Conservation (phyloP, 1,140 invertebrate species). For the Atta texana region DNA sequence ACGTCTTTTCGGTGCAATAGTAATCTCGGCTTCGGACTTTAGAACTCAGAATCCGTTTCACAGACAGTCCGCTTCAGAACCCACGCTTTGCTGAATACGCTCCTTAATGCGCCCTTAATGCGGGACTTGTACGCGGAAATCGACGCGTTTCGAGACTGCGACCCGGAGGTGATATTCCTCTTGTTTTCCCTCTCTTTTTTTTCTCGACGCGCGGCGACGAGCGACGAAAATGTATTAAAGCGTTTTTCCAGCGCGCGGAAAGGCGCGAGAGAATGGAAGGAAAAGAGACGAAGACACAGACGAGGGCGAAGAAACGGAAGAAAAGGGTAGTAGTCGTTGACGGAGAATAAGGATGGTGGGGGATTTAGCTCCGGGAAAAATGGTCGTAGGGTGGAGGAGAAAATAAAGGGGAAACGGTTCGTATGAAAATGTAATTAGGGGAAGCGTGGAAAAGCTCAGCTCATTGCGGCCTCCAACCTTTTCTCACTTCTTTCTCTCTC, state of each 20-base stretch:
- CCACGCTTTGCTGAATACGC: conserved; percentile 32
- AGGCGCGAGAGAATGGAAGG: conserved; percentile 41
- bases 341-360: conserved; percentile 59
- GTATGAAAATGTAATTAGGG: conserved; percentile 84
- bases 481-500: conserved; percentile 56
- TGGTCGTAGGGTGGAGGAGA: conserved; percentile 77
- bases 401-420: conserved; percentile 83
- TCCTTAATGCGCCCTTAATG: conserved; percentile 69
- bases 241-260: conserved; percentile 73
- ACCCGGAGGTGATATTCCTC: conserved; percentile 50
- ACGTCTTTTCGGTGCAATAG: conserved; percentile 27
- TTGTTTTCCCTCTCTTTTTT: conserved; percentile 26
- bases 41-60: conserved; percentile 51
- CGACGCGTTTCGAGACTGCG: conserved; percentile 66
- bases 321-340: conserved; percentile 66
- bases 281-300: conserved; percentile 32
- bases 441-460: conserved; percentile 81
- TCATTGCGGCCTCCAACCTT: conserved; percentile 81
- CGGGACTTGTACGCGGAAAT: conserved; percentile 61
- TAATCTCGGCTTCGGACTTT: conserved; percentile 54
- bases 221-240: conserved; percentile 75
- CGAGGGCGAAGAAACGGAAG: conserved; percentile 64
- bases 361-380: conserved; percentile 76
- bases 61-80: conserved; percentile 34
- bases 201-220: conserved; percentile 58